These are phyloP conservation scores for Clarias fuscus DNA, from an alignment of 2,797 vertebrate species.

Conservation along the genomic window DNA sequence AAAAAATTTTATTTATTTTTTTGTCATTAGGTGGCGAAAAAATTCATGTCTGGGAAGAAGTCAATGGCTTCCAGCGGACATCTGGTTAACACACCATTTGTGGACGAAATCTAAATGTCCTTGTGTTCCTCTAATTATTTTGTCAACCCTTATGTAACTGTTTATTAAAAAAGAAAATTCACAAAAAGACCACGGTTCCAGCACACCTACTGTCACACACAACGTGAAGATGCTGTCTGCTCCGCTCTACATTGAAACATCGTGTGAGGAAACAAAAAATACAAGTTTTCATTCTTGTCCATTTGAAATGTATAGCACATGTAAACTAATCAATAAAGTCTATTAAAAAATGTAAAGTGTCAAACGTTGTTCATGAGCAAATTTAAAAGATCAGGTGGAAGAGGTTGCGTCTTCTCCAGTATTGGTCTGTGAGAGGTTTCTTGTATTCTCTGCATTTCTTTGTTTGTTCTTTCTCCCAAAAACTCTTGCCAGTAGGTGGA, in stretches of 20 bases:
- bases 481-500: neutral
- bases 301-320: constrained; percentile 73
- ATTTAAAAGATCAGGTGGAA: neutral
- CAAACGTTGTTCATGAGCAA: neutral
- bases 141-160: constrained; percentile 51
- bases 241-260: constrained; percentile 53
- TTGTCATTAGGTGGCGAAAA: constrained; percentile 86
- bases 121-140: constrained; percentile 25
- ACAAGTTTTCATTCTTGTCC: constrained; percentile 53
- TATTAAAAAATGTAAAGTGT: constrained; percentile 26
- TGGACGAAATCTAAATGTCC: constrained; percentile 82
- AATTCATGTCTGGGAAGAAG: constrained; percentile 87
- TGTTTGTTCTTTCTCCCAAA: neutral
- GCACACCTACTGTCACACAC: constrained; percentile 20
- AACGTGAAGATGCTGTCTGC: constrained; percentile 42
- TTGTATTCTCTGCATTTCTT: neutral
- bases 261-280: constrained; percentile 40
- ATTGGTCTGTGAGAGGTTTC: neutral
- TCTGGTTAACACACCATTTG: constrained; percentile 84
- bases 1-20: neutral
- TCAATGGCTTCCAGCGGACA: constrained; percentile 87
- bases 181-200: neutral
- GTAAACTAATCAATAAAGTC: constrained; percentile 78
- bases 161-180: constrained; percentile 30
- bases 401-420: neutral